Evolutionary conservation across 2,113 vertebrate species (phyloP).

Genomic region (Nyctibius bracteatus): DNA sequence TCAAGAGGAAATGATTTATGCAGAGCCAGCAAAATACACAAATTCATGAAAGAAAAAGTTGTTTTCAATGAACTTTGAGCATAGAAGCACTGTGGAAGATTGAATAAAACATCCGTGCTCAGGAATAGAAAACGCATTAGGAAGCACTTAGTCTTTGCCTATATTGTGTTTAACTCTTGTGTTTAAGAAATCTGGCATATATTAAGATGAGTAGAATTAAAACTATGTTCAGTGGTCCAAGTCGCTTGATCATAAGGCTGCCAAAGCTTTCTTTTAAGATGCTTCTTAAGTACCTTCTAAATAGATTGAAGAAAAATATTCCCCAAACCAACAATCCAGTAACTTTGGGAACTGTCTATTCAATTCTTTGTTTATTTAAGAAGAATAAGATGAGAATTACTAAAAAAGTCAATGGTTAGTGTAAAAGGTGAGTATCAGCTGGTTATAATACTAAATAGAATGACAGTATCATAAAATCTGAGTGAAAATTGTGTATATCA

Average conservation of each 20-base stretch:
- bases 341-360: background rate
- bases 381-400: background rate
- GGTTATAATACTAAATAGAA: background rate
- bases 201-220: background rate
- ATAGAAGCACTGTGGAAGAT: background rate
- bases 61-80: background rate
- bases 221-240: background rate
- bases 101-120: background rate
- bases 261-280: background rate
- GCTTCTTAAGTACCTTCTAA: background rate
- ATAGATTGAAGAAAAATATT: background rate
- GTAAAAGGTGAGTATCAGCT: background rate
- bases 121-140: background rate
- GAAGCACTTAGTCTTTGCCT: background rate
- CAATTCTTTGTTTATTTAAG: background rate
- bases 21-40: background rate
- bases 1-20: background rate
- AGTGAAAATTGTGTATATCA: background rate
- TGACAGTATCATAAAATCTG: background rate
- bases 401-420: background rate
- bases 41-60: background rate
- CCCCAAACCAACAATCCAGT: background rate
- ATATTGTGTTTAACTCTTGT: background rate
- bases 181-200: background rate
- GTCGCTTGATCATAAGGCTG: background rate